phyloP scores from a whole-genome alignment of 2,888 invertebrate species.

The Mythimna vitellina region DNA sequence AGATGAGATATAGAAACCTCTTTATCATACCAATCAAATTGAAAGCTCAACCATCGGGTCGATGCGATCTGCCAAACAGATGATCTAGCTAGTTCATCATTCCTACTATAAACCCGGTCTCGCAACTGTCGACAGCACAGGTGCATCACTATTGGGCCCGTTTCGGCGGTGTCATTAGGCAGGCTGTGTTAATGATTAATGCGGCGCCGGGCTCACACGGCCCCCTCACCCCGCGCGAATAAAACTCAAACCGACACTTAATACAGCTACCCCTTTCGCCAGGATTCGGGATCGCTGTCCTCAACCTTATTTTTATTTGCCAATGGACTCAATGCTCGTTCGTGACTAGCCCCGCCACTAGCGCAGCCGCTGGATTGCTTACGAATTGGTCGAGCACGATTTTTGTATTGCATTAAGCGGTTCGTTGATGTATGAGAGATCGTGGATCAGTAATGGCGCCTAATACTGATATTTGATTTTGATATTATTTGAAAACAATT shows the following conservation, averaged over 20 bases:
- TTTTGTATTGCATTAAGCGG: slow-evolving; percentile 77
- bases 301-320: slow-evolving; percentile 80
- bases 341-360: slow-evolving; percentile 76
- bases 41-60: not conserved
- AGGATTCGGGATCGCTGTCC: slow-evolving; percentile 84
- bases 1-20: not conserved
- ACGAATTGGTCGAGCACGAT: slow-evolving; percentile 79
- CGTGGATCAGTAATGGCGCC: slow-evolving; percentile 46
- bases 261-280: slow-evolving; percentile 90
- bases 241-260: slow-evolving; percentile 88
- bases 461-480: slow-evolving; percentile 46
- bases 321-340: slow-evolving; percentile 66
- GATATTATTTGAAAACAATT: slow-evolving; percentile 33
- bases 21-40: not conserved
- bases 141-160: slow-evolving; percentile 80
- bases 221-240: slow-evolving; percentile 78
- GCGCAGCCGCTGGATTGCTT: slow-evolving; percentile 75
- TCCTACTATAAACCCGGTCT: slow-evolving; percentile 17
- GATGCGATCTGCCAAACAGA: not conserved
- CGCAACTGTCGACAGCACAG: slow-evolving; percentile 63
- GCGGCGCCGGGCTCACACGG: slow-evolving; percentile 86
- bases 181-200: slow-evolving; percentile 90
- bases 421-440: slow-evolving; percentile 68
- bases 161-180: slow-evolving; percentile 90
- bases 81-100: slow-evolving; percentile 12